These are phyloP conservation scores for Buteo buteo DNA, from an alignment of 2,113 vertebrate species.

Conservation along the genomic window DNA sequence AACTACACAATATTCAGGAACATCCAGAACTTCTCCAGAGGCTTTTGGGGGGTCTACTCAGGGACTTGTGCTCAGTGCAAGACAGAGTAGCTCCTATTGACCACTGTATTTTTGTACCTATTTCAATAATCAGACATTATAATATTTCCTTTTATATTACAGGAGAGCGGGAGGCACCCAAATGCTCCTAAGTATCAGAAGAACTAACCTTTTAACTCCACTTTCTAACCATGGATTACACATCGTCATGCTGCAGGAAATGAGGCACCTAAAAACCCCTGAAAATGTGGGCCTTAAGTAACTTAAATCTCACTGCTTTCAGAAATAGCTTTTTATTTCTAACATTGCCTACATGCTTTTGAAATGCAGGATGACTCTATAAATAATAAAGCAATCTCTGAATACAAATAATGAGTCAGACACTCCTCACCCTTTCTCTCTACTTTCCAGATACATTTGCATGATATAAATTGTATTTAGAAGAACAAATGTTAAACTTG, in stretches of 20 bases:
- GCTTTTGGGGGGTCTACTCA: neutral
- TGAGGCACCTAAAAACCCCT: neutral
- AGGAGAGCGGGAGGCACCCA: neutral
- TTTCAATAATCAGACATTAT: neutral
- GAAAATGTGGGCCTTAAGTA: neutral
- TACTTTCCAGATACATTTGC: neutral
- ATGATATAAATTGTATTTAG: neutral
- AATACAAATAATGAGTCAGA: slow-evolving; percentile 24
- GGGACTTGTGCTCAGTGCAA: neutral
- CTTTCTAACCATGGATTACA: neutral
- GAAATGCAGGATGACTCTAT: neutral
- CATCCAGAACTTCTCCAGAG: neutral
- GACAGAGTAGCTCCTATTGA: neutral
- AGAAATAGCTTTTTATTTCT: neutral
- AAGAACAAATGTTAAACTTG: neutral
- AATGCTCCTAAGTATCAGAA: neutral
- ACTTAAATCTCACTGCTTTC: neutral
- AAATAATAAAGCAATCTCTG: slow-evolving; percentile 30
- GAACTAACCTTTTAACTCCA: neutral
- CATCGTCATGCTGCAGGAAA: neutral
- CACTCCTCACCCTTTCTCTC: neutral
- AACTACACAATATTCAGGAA: neutral
- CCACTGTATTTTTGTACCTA: neutral
- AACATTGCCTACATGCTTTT: neutral
- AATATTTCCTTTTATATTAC: neutral